A percentile compares a stretch with the other conserved stretches of the same genome.
Evolutionary conservation across 1,140 invertebrate species (phyloP).

Genomic region (Zaprionus kolodkinae): DNA sequence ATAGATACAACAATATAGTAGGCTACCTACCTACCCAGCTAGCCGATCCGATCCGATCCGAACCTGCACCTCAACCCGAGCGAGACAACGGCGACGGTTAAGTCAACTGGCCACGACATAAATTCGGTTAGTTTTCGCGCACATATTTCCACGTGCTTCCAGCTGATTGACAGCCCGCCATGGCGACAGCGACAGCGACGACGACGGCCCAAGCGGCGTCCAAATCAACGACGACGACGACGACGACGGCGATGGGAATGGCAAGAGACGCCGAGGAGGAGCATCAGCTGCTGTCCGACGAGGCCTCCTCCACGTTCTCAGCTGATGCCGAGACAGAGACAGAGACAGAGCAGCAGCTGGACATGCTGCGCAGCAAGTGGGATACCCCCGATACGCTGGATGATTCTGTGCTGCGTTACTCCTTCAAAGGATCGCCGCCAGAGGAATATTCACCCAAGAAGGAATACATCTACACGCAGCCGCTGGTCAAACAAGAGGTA

Average conservation of each 20-base stretch:
- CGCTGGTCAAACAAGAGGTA: constrained; percentile 77
- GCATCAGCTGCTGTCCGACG: constrained; percentile 19
- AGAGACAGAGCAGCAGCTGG: constrained; percentile 4
- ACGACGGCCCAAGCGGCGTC: not conserved
- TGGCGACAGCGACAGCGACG: not conserved
- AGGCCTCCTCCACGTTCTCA: not conserved
- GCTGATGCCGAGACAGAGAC: not conserved
- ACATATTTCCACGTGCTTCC: constrained; percentile 32
- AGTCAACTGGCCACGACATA: not conserved
- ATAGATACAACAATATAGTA: constrained; percentile 36
- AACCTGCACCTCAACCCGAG: not conserved
- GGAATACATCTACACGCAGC: constrained; percentile 69
- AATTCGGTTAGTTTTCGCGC: constrained; percentile 11
- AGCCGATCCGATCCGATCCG: not conserved
- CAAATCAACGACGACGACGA: not conserved
- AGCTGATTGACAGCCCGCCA: constrained; percentile 22
- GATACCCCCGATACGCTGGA: constrained; percentile 2
- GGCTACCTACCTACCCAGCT: not conserved
- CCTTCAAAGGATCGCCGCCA: constrained; percentile 73
- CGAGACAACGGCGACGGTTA: not conserved
- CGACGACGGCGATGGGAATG: not conserved
- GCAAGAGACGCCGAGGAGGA: not conserved
- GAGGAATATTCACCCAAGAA: constrained; percentile 76
- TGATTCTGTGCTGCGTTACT: constrained; percentile 63
- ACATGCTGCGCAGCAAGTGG: not conserved